Percentiles rank a stretch among this genome's conserved stretches.
Conservation (phyloP, 1,140 invertebrate species). For the Patella vulgata region DNA sequence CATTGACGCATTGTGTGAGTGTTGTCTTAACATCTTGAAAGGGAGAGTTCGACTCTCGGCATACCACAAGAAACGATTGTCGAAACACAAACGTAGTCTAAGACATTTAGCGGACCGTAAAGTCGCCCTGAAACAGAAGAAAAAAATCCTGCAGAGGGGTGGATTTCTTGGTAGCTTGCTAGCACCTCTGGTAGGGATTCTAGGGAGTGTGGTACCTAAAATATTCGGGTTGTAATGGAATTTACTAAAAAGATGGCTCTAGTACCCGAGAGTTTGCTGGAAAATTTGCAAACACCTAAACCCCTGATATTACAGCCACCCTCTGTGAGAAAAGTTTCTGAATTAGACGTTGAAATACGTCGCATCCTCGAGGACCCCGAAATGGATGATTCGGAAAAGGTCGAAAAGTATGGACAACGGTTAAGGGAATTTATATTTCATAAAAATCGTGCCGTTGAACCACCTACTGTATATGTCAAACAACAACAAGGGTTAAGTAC, state of each 20-base stretch:
- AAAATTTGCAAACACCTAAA: no score
- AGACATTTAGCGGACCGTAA: not conserved
- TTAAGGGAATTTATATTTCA: no score
- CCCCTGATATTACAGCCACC: no score
- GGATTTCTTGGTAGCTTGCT: conserved; percentile 4
- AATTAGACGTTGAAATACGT: no score
- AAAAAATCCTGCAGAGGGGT: conserved; percentile 10
- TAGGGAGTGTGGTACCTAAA: not conserved
- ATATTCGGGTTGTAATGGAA: not conserved
- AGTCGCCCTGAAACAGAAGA: not conserved
- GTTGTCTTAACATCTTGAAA: conserved; percentile 15
- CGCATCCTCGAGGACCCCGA: no score
- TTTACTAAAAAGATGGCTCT: conserved; percentile 6
- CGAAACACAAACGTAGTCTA: conserved; percentile 3
- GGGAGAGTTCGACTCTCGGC: conserved; percentile 5
- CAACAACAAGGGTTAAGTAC: no score
- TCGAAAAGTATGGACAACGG: no score
- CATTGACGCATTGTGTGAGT: conserved; percentile 7
- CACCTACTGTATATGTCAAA: no score
- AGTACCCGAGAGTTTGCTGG: not conserved
- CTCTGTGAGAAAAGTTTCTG: no score
- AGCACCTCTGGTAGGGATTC: not conserved
- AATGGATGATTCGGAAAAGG: no score
- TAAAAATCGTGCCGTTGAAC: no score
- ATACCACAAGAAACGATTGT: conserved; percentile 3